These are phyloP conservation scores for Lacerta agilis DNA, from an alignment of 2,797 vertebrate genomes.

Conservation along the genomic window DNA sequence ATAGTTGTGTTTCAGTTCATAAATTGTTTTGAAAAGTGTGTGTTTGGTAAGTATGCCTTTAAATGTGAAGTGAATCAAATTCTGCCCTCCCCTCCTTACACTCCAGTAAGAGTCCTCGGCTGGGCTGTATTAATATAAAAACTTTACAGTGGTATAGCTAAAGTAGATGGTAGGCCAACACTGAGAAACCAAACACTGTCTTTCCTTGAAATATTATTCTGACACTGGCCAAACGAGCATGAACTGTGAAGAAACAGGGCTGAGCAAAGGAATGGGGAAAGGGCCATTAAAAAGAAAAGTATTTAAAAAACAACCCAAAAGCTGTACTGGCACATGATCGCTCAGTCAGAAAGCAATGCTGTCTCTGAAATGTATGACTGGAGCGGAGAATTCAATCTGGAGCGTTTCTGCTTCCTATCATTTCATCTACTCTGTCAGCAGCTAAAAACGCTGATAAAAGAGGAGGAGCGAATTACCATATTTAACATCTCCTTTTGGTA, in stretches of 20 bases:
- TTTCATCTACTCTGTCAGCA: constrained; percentile 33
- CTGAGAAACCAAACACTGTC: background rate
- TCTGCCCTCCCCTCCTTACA: too few relatives aligned
- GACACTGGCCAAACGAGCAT: background rate
- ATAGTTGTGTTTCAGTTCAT: too few relatives aligned
- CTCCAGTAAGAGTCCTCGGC: background rate
- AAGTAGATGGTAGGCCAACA: background rate
- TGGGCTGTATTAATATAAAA: background rate
- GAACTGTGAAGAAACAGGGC: constrained; percentile 8
- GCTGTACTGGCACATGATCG: constrained; percentile 25
- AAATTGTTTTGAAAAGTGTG: too few relatives aligned
- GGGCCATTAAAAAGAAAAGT: constrained; percentile 5
- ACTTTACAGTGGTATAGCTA: background rate
- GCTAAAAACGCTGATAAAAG: constrained; percentile 44
- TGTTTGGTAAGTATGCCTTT: too few relatives aligned
- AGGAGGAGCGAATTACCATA: constrained; percentile 41
- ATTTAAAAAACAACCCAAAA: constrained; percentile 50
- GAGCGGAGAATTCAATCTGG: constrained; percentile 47
- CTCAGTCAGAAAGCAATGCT: constrained; percentile 28
- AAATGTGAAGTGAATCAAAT: too few relatives aligned
- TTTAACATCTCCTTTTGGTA: constrained; percentile 53
- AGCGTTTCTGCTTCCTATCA: constrained; percentile 44
- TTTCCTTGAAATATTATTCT: constrained; percentile 16
- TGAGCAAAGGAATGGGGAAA: background rate
- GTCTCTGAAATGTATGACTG: constrained; percentile 4